Evolutionary conservation across 2,797 vertebrate species (phyloP), one percentile per base, ranked within the genome.

Genomic region (Luscinia megarhynchos): DNA sequence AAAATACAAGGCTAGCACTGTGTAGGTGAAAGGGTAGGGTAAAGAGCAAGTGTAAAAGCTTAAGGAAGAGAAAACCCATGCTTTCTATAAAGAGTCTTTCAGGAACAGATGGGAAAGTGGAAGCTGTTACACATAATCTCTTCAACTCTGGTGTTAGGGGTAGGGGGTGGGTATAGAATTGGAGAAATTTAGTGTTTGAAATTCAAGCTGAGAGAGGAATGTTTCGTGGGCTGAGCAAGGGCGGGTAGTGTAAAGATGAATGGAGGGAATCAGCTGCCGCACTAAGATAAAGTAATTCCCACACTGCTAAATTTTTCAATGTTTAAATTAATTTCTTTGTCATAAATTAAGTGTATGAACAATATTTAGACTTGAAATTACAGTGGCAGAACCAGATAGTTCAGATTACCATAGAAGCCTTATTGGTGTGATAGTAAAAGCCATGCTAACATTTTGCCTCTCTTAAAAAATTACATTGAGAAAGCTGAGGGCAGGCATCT

Each of bases 61-160:
- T 73, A 17, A 82, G 48, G 58, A 61, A 55, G 27, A 87, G 75
- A 78, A 93, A 80, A 29, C 8, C 16, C 62, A 17, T 78, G 66
- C 22, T 84, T 84, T 86, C 85, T 88, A 9, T 91, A 76, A 43
- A 53, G 75, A 91, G 68, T 84, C 27, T 78, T 86, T 84, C 18
- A 73, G 70, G 63, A 96, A 46, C 61, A 95, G 50, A 87, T 94
- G 90, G 93, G 70, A 51, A 81, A 74, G 41, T 63, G 53, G 62
- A 96, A 92, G 86, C 87, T 95, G 91, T 95, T 95, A 94, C 76
- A 70, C 69, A 54, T 89, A 94, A 87, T 97, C 87, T 95, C 55
- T 96, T 97, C 89, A 97, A 81, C 55, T 61, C 92, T 95, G 58
- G 40, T 68, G 51, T 80, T 61, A 73, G 38, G 77, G 41, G 8